Evolutionary conservation across 2,888 invertebrate genomes (phyloP).

Genomic region (Rhaphigaster nebulosa): DNA sequence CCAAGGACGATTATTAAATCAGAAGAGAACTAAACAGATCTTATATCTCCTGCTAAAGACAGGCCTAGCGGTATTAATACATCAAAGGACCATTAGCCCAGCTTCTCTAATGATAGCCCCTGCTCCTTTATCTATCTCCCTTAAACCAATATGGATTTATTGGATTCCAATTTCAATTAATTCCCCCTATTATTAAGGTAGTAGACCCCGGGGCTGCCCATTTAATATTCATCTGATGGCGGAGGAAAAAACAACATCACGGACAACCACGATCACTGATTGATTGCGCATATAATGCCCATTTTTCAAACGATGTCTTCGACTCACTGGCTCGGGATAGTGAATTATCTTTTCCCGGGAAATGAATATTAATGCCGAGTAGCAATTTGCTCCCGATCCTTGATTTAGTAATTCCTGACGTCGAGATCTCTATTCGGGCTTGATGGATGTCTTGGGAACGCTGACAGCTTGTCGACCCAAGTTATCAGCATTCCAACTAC

Average conservation of each 20-base stretch:
- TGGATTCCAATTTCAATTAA: conserved; percentile 47
- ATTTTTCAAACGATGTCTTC: conserved; percentile 27
- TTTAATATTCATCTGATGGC: conserved; percentile 46
- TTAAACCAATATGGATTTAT: conserved; percentile 50
- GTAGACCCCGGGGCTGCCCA: neutral
- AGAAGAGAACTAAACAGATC: conserved; percentile 28
- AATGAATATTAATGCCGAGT: conserved; percentile 17
- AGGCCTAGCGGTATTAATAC: conserved; percentile 27
- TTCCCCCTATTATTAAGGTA: conserved; percentile 48
- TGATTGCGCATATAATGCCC: conserved; percentile 18
- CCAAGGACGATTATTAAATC: conserved; percentile 36
- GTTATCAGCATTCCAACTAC: neutral
- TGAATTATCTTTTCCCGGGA: neutral
- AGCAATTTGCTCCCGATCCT: neutral
- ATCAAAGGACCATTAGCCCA: conserved; percentile 20
- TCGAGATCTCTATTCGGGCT: neutral
- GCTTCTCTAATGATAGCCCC: conserved; percentile 5
- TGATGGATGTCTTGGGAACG: neutral
- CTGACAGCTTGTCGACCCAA: neutral
- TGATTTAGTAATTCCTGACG: conserved; percentile 1
- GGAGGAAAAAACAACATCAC: neutral
- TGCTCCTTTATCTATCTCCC: conserved; percentile 27
- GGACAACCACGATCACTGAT: conserved; percentile 29
- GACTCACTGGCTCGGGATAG: neutral
- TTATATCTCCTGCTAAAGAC: neutral